Evolutionary conservation across 2,797 vertebrate genomes (phyloP).

Genomic region (Octomys mimax): DNA sequence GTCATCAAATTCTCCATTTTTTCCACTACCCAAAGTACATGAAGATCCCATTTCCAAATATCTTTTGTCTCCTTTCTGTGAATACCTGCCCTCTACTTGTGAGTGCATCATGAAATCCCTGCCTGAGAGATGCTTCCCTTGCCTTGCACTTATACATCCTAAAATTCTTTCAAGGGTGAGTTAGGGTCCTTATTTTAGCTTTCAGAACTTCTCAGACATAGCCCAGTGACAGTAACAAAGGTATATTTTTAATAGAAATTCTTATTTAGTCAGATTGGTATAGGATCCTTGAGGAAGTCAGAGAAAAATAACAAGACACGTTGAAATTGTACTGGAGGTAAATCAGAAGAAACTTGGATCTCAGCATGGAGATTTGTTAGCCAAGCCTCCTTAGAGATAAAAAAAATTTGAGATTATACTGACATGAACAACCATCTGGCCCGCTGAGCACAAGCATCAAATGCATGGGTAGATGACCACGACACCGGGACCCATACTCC

Average conservation of each 20-base stretch:
- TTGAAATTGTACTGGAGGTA: not conserved
- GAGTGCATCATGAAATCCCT: not conserved
- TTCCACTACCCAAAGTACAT: not conserved
- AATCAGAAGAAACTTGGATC: not conserved
- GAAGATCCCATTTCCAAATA: not conserved
- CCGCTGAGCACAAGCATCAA: not conserved
- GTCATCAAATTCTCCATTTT: not conserved
- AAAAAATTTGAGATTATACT: not conserved
- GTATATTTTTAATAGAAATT: not conserved
- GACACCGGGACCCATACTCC: not conserved
- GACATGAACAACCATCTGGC: not conserved
- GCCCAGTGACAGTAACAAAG: not conserved
- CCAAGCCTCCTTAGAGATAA: not conserved
- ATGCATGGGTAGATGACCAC: not conserved
- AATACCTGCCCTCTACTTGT: not conserved
- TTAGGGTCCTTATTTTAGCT: not conserved
- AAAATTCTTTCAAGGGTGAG: not conserved
- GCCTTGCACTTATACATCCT: not conserved
- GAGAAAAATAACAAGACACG: not conserved
- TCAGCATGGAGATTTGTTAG: not conserved
- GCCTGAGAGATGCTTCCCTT: not conserved
- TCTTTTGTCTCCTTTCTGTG: not conserved
- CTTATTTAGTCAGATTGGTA: not conserved
- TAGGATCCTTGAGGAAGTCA: not conserved
- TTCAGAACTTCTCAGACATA: not conserved